Evolutionary conservation across 2,888 invertebrate species (phyloP), one percentile per base, ranked within the genome.

Genomic region (Rotaria macrura): DNA sequence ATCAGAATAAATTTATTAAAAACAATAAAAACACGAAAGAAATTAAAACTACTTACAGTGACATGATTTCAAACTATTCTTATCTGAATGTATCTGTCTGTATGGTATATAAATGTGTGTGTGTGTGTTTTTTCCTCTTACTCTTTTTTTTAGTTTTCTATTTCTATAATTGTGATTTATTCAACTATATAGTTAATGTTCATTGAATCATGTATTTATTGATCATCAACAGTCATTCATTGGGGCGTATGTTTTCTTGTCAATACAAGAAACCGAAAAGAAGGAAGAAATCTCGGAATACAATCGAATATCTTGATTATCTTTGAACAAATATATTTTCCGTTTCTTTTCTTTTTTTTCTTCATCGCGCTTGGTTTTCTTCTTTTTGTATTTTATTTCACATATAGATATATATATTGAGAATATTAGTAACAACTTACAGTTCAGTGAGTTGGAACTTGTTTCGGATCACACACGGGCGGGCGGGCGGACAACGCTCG

Each of bases 211-310:
- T 79, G 38, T 79, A 79, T 79, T 79, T 79, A 79, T 79, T 79
- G 74, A 79, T 79, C 74, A 79, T 79, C 74, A 79, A 40, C 74
- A 79, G 74, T 79, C 74, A 79, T 79, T 79, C 74, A 79, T 79
- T 79, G 65, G 65, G 65, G 65, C 65, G 65, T 65, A 65, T 65
- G 65, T 65, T 65, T 65, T 65, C 65, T 65, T 65, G 29, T 65
- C 34, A 65, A 34, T 65, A 65, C 34, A 65, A 65, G 29, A 65
- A 65, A 34, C 65, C 65, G 34, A 34, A 65, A 65, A 65, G 34
- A 65, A 34, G 17, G 49, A 65, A 65, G 65, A 65, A 65, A 65
- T 65, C 34, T 65, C 14, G 65, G 65, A 17, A 65, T 65, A 34
- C 65, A 65, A 65, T 65, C 65, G 65, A 65, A 65, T 65, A 65